phyloP scores from a whole-genome alignment of 2,888 invertebrate species.

The Amblyjoppa proteus region DNA sequence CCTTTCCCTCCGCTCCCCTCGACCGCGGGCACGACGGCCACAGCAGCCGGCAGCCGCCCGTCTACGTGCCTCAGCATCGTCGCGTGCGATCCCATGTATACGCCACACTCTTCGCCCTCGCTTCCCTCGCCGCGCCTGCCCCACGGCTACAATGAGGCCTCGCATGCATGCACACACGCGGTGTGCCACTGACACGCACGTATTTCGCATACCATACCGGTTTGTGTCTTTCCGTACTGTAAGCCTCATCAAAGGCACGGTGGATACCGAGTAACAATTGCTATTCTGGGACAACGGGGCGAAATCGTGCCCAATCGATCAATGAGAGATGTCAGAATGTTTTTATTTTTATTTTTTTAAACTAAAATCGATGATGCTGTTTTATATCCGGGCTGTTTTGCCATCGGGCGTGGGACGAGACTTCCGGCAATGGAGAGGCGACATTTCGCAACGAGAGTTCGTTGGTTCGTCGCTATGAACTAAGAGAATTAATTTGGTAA shows the following conservation, averaged over 20 bases:
- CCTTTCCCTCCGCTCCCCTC: slow-evolving; percentile 21
- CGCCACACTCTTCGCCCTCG: not conserved
- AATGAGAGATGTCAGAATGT: too few relatives aligned
- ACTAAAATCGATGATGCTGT: not conserved
- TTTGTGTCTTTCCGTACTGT: slow-evolving; percentile 24
- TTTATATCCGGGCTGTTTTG: too few relatives aligned
- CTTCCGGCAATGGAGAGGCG: too few relatives aligned
- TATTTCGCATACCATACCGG: slow-evolving; percentile 44
- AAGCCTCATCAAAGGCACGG: slow-evolving; percentile 9
- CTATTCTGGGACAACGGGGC: not conserved
- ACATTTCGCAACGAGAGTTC: too few relatives aligned
- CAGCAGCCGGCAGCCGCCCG: slow-evolving; percentile 59
- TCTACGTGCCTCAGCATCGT: slow-evolving; percentile 52
- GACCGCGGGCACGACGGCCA: slow-evolving; percentile 37
- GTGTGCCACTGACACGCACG: slow-evolving; percentile 64
- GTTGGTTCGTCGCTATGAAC: too few relatives aligned
- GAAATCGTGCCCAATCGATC: too few relatives aligned
- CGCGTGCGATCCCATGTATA: slow-evolving; percentile 21
- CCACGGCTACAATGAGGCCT: slow-evolving; percentile 15
- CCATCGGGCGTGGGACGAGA: too few relatives aligned
- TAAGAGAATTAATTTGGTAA: too few relatives aligned
- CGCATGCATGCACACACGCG: slow-evolving; percentile 59
- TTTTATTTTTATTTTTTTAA: not conserved
- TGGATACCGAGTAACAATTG: not conserved
- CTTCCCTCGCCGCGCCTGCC: slow-evolving; percentile 29